Evolutionary conservation across 1,140 invertebrate species (phyloP).

Genomic region (Aphaenogaster floridana): DNA sequence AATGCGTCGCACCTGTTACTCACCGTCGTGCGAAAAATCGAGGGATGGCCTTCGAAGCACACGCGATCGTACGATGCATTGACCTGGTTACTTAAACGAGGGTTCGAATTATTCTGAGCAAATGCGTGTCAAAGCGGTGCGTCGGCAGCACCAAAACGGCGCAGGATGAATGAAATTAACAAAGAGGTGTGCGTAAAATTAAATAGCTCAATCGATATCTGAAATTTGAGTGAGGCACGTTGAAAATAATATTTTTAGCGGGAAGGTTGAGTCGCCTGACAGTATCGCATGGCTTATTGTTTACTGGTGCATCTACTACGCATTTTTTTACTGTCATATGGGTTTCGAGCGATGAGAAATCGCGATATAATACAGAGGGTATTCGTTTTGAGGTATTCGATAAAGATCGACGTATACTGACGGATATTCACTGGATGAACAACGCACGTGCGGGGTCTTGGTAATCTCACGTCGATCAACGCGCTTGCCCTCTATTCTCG

Average conservation of each 20-base stretch:
- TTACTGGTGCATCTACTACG: no score
- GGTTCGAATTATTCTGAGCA: conserved; percentile 60
- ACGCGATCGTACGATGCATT: conserved; percentile 48
- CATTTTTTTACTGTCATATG: not conserved
- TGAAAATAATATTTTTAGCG: conserved; percentile 28
- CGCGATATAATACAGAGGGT: conserved; percentile 62
- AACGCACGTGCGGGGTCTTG: conserved; percentile 7
- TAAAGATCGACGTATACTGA: conserved; percentile 67
- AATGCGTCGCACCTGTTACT: conserved; percentile 50
- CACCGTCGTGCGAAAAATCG: conserved; percentile 37
- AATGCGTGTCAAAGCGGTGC: conserved; percentile 52
- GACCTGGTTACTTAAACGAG: conserved; percentile 60
- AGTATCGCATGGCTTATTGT: not conserved
- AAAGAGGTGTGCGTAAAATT: not conserved
- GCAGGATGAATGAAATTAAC: conserved; percentile 48
- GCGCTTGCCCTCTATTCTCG: not conserved
- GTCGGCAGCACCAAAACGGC: not conserved
- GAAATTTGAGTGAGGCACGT: not conserved
- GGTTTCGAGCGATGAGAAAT: conserved; percentile 40
- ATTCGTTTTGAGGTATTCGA: conserved; percentile 58
- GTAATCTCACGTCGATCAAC: conserved; percentile 26
- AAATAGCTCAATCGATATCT: conserved; percentile 6
- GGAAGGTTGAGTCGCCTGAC: not conserved
- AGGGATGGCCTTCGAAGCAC: conserved; percentile 53
- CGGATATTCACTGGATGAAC: conserved; percentile 32